Conservation (phyloP, 2,113 vertebrate species). For the Erpornis zantholeuca region DNA sequence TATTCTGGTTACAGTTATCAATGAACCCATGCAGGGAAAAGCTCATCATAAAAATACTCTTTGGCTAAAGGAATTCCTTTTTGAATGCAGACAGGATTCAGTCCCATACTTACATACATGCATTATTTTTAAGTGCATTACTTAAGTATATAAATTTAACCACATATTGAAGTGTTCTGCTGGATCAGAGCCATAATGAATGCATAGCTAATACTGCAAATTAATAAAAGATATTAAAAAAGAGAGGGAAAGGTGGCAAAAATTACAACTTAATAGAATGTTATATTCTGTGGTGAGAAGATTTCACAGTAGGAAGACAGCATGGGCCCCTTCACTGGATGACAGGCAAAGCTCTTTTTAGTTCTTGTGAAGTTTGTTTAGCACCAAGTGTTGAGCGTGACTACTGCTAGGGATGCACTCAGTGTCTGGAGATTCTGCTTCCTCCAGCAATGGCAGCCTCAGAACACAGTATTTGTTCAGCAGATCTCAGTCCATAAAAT, state of each 20-base stretch:
- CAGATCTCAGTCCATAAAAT: not conserved
- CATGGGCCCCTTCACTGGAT: not conserved
- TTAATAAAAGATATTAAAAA: not conserved
- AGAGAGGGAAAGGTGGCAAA: not conserved
- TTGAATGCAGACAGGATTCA: not conserved
- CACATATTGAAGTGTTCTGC: not conserved
- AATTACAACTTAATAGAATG: not conserved
- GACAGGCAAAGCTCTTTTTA: not conserved
- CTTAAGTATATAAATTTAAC: not conserved
- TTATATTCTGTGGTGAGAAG: not conserved
- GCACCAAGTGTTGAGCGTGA: rapidly evolving
- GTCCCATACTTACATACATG: not conserved
- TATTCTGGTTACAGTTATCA: not conserved
- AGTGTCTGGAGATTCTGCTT: not conserved
- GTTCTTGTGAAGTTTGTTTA: not conserved
- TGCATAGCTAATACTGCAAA: not conserved
- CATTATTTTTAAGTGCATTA: not conserved
- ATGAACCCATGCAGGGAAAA: not conserved
- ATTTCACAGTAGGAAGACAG: not conserved
- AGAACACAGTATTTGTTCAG: not conserved
- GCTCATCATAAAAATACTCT: not conserved
- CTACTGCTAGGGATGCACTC: not conserved
- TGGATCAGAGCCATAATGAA: not conserved
- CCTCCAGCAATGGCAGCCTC: not conserved
- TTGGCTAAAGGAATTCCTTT: not conserved